Percentiles rank a stretch among this genome's conserved stretches.
Conservation (phyloP, 37 sponge, comb jelly and placozoan genomes). For the Crambe crambe region DNA sequence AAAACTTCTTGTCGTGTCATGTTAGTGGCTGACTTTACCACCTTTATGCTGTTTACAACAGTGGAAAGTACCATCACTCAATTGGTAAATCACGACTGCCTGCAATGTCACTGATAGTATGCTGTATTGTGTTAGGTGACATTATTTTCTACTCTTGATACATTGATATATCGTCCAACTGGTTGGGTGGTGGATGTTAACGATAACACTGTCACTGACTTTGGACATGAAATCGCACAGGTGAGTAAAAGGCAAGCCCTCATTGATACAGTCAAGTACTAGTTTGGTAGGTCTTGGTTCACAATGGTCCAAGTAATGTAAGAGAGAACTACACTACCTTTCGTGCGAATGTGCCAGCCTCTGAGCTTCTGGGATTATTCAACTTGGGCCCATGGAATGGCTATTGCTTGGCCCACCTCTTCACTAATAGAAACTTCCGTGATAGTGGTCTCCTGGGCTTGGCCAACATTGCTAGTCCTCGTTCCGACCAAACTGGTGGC, state of each 20-base stretch:
- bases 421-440: slow-evolving; percentile 51
- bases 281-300: slow-evolving; percentile 28
- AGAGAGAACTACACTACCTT: neutral
- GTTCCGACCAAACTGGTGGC: slow-evolving; percentile 51
- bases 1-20: slow-evolving; percentile 50
- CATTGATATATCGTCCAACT: slow-evolving; percentile 9
- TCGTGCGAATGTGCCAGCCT: slow-evolving; percentile 11
- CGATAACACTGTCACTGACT: neutral
- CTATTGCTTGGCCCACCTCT: slow-evolving; percentile 79
- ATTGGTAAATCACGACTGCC: slow-evolving; percentile 20
- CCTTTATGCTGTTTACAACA: slow-evolving; percentile 29
- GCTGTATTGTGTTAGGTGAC: too few species aligned
- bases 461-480: slow-evolving; percentile 71
- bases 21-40: slow-evolving; percentile 63
- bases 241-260: neutral
- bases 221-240: slow-evolving; percentile 13
- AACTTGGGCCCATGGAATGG: slow-evolving; percentile 34
- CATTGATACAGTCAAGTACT: neutral
- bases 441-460: slow-evolving; percentile 65
- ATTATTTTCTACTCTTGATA: slow-evolving; percentile 17
- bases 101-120: neutral
- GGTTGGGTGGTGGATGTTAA: slow-evolving; percentile 23
- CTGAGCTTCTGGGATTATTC: slow-evolving; percentile 33
- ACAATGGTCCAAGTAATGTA: neutral
- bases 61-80: slow-evolving; percentile 16